Conservation (phyloP, 2,113 vertebrate genomes). For the Tachycineta bicolor region DNA sequence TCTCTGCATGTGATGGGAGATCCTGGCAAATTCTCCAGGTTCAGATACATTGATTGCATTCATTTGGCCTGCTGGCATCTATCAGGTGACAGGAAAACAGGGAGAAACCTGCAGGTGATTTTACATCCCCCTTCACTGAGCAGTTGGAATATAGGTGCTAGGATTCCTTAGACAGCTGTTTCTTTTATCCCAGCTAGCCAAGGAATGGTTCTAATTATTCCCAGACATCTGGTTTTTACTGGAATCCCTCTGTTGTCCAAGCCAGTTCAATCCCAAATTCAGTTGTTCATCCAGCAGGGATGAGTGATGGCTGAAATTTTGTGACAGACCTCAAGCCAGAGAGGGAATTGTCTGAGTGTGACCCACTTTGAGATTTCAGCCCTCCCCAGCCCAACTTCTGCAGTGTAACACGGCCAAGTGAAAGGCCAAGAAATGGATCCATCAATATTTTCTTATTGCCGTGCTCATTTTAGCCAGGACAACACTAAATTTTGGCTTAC, state of each 20-base stretch:
- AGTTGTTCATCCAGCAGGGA: not conserved
- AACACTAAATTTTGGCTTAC: not conserved
- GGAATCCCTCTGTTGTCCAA: not conserved
- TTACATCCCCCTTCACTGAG: not conserved
- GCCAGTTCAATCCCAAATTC: not conserved
- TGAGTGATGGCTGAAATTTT: not conserved
- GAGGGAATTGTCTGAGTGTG: not conserved
- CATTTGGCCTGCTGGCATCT: not conserved
- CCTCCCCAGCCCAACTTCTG: not conserved
- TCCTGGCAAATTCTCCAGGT: not conserved
- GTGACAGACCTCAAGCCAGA: not conserved
- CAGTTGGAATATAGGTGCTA: not conserved
- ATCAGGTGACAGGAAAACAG: fast-evolving
- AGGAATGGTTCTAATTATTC: not conserved
- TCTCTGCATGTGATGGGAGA: fast-evolving
- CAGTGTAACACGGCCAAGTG: not conserved
- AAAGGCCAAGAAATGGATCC: not conserved
- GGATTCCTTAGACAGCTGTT: not conserved
- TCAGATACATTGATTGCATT: not conserved
- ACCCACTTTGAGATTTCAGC: not conserved
- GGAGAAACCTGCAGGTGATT: not conserved
- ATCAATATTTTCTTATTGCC: not conserved
- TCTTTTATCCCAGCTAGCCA: not conserved
- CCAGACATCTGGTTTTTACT: not conserved
- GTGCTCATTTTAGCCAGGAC: not conserved